Evolutionary conservation across 2,113 vertebrate species (phyloP).

Genomic region (Halcyon senegalensis): DNA sequence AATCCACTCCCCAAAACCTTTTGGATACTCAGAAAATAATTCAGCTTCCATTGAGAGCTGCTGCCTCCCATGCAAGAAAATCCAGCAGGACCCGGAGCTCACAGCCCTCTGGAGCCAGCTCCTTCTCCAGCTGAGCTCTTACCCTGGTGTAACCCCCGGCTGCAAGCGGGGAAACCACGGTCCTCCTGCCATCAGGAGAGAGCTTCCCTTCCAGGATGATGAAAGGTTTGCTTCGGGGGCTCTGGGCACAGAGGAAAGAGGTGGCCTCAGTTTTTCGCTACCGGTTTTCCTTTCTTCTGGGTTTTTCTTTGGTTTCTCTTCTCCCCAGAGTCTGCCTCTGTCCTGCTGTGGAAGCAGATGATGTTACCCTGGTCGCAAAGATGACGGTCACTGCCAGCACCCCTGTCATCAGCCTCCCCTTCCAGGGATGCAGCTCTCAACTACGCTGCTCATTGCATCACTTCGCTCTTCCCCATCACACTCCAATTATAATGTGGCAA

Average conservation of each 20-base stretch:
- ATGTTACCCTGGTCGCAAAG: neutral
- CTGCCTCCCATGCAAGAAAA: rapidly evolving
- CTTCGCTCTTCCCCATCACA: neutral
- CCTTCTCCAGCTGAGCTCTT: neutral
- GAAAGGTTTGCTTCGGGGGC: neutral
- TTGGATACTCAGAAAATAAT: neutral
- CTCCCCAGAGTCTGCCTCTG: neutral
- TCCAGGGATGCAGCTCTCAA: neutral
- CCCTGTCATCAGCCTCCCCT: neutral
- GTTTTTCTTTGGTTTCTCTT: neutral
- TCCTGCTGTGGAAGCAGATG: neutral
- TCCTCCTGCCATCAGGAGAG: neutral
- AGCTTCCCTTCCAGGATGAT: neutral
- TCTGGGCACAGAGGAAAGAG: neutral
- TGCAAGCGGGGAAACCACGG: rapidly evolving
- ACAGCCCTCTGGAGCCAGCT: neutral
- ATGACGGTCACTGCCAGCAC: neutral
- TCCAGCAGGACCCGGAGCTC: neutral
- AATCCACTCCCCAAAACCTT: neutral
- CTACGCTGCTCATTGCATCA: neutral
- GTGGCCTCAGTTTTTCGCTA: neutral
- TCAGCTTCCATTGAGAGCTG: neutral
- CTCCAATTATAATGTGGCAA: neutral
- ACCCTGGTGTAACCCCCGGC: neutral
- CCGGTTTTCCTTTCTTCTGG: neutral